Evolutionary conservation across 2,888 invertebrate species (phyloP), one percentile per base, ranked within the genome.

Genomic region (Morpho achilles): DNA sequence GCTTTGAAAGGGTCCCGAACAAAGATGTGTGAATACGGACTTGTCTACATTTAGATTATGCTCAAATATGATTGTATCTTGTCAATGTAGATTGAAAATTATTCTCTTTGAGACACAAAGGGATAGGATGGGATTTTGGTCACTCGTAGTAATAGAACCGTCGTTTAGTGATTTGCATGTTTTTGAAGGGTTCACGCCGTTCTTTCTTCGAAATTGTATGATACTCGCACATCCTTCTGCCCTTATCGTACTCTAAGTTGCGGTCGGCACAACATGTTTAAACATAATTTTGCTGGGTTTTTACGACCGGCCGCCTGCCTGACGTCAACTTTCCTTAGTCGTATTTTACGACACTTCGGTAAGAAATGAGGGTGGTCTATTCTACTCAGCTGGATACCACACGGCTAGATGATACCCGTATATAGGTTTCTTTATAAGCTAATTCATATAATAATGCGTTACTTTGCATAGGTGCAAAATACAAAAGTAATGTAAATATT

Each of bases 1-100:
- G 67, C 67, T 74, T 70, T 74, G 72, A 77, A 78, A 77, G 74
- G 73, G 63, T 59, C 63, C 71, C 72, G 71, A 70, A 65, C 62
- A 61, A 64, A 61, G 69, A 71, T 65, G 72, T 74, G 69, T 69
- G 70, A 73, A 71, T 67, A 70, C 66, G 52, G 61, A 67, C 65
- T 67, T 62, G 64, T 66, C 66, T 62, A 63, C 62, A 62, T 65
- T 62, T 60, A 61, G 61, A 62, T 65, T 59, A 58, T 63, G 64
- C 48, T 58, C 56, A 55, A 72, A 75, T 72, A 67, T 72, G 72
- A 70, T 71, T 71, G 47, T 54, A 55, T 53, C 58, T 56, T 54
- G 53, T 46, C 47, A 40, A 41, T 23, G 56, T 49, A 61, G 50
- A 63, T 60, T 63, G 60, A 63, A 63, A 58, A 60, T 60, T 56